These are phyloP conservation scores for Xanthorhoe spadicearia DNA, from an alignment of 2,888 invertebrate genomes.

Conservation along the genomic window DNA sequence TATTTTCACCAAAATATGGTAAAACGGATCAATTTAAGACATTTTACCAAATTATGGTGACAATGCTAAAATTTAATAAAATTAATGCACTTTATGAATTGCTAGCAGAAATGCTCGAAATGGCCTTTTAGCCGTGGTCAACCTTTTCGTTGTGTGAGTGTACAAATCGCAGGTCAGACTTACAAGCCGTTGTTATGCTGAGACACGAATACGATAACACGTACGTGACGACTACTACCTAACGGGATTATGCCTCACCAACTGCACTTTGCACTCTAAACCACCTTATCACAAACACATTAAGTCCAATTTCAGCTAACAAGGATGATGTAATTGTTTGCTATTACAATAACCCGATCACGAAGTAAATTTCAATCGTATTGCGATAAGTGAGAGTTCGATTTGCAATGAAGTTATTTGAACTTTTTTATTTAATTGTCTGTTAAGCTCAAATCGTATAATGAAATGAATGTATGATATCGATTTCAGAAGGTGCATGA, in stretches of 20 bases:
- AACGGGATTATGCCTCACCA: slow-evolving; percentile 53
- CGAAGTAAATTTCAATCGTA: slow-evolving; percentile 39
- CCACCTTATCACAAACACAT: slow-evolving; percentile 30
- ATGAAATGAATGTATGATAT: background rate
- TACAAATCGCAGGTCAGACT: slow-evolving; percentile 54
- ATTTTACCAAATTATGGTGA: no score
- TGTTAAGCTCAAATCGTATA: background rate
- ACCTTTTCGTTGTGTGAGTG: slow-evolving; percentile 12
- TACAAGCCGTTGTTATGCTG: slow-evolving; percentile 62
- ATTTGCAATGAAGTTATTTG: slow-evolving; percentile 26
- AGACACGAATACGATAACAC: slow-evolving; percentile 58
- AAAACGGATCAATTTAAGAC: no score
- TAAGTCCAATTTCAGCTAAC: slow-evolving; percentile 37
- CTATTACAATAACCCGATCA: slow-evolving; percentile 34
- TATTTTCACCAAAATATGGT: no score
- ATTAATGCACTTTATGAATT: no score
- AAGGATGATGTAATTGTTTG: slow-evolving; percentile 30
- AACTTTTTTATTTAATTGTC: slow-evolving; percentile 35
- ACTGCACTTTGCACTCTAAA: slow-evolving; percentile 32
- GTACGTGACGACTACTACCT: slow-evolving; percentile 62
- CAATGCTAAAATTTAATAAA: no score
- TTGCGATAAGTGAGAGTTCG: slow-evolving; percentile 27
- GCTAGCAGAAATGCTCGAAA: no score
- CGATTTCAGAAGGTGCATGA: background rate
- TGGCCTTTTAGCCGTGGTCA: no score